Percentiles rank a stretch among this genome's conserved stretches.
Conservation (phyloP, 1,140 invertebrate genomes). For the Brachionus paranguensis region DNA sequence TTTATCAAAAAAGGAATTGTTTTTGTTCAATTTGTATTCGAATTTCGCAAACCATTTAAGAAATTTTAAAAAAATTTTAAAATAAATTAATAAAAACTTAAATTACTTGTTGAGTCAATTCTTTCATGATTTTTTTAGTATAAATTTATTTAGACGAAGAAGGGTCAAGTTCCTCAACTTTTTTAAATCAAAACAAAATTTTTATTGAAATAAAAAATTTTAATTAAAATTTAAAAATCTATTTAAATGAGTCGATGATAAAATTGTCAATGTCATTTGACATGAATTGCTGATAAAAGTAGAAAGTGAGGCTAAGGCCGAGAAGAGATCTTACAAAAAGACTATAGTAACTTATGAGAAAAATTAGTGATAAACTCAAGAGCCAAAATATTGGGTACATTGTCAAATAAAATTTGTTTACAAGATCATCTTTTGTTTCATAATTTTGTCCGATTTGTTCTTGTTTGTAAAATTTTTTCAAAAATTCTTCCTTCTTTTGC, state of each 20-base stretch:
- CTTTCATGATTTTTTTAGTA: neutral
- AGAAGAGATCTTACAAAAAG: neutral
- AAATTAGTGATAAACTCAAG: neutral
- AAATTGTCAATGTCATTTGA: neutral
- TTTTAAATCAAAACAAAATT: neutral
- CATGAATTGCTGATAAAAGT: conserved; percentile 19
- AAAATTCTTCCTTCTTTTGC: conserved; percentile 20
- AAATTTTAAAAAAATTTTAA: no score
- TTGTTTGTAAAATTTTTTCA: conserved; percentile 5
- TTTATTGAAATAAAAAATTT: neutral
- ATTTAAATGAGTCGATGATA: neutral
- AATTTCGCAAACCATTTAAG: no score
- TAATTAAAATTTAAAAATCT: neutral
- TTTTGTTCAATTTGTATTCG: no score
- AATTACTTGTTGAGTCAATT: no score
- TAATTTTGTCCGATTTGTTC: neutral
- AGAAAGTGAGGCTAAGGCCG: neutral
- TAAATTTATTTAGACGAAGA: neutral
- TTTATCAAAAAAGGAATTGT: no score
- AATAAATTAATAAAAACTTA: no score
- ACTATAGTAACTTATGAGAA: neutral
- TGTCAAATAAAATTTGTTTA: neutral
- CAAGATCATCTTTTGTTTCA: neutral
- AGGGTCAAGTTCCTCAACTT: neutral
- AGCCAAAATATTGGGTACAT: neutral